These are phyloP conservation scores for Sipha flava DNA, from an alignment of 1,140 invertebrate genomes.

Conservation along the genomic window DNA sequence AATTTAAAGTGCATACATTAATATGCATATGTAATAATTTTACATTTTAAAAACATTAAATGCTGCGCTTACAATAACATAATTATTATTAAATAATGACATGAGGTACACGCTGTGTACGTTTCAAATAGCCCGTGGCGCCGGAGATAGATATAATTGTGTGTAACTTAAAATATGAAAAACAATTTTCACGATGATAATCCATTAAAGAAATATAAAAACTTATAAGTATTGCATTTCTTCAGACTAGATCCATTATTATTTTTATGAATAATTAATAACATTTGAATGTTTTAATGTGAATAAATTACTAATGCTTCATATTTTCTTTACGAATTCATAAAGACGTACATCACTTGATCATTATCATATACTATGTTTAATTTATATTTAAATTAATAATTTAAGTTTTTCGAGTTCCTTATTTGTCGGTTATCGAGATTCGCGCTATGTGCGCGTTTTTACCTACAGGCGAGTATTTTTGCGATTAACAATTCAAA, in stretches of 20 bases:
- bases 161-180: background rate
- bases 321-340: too few species aligned
- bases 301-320: too few species aligned
- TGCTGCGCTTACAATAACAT: background rate
- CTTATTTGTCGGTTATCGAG: background rate
- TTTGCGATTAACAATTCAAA: background rate
- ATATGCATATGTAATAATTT: background rate
- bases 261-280: background rate
- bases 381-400: background rate
- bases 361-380: too few species aligned
- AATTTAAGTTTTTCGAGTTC: background rate
- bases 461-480: background rate
- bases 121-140: background rate
- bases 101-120: background rate
- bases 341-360: too few species aligned
- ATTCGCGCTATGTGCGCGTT: background rate
- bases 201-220: background rate
- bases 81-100: background rate
- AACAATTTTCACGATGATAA: background rate
- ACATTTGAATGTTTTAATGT: background rate
- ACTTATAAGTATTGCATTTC: background rate
- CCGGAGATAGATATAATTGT: background rate
- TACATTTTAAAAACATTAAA: background rate
- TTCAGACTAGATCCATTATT: background rate
- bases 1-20: too few species aligned